These are phyloP conservation scores for Indicator maculatus DNA, from an alignment of 2,113 vertebrate genomes.

Conservation along the genomic window DNA sequence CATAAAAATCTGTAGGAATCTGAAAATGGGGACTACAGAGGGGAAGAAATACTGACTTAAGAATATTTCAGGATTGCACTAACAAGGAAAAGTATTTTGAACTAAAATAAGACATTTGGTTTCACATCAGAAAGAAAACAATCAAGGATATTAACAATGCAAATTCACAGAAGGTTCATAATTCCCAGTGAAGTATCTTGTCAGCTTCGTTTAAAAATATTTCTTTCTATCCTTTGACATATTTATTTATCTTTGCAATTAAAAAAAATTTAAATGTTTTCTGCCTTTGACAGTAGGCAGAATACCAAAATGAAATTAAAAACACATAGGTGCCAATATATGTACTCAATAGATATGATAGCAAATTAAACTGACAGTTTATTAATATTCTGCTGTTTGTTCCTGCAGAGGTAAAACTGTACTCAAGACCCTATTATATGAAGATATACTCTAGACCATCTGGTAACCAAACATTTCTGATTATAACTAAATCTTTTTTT, in stretches of 20 bases:
- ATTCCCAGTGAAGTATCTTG: neutral
- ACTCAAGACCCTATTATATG: conserved; percentile 66
- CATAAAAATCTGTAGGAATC: neutral
- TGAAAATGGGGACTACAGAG: fast-evolving
- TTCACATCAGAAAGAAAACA: neutral
- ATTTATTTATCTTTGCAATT: neutral
- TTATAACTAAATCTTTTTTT: conserved; percentile 79
- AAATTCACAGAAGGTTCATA: neutral
- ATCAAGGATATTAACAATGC: neutral
- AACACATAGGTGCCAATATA: conserved; percentile 73
- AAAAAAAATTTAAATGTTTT: conserved; percentile 21
- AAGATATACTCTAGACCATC: conserved; percentile 77
- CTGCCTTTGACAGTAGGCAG: conserved; percentile 14
- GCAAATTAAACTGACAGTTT: conserved; percentile 85
- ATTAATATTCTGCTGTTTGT: conserved; percentile 82
- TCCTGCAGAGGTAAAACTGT: conserved; percentile 73
- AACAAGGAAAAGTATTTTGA: neutral
- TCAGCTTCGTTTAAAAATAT: conserved; percentile 26
- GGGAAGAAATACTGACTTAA: neutral
- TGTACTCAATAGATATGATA: conserved; percentile 72
- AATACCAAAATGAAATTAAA: conserved; percentile 74
- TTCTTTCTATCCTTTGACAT: neutral
- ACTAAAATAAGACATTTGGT: neutral
- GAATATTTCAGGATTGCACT: neutral
- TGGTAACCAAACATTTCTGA: conserved; percentile 76